Conservation (phyloP, 2,888 invertebrate species). For the Chrysolina oricalcia region DNA sequence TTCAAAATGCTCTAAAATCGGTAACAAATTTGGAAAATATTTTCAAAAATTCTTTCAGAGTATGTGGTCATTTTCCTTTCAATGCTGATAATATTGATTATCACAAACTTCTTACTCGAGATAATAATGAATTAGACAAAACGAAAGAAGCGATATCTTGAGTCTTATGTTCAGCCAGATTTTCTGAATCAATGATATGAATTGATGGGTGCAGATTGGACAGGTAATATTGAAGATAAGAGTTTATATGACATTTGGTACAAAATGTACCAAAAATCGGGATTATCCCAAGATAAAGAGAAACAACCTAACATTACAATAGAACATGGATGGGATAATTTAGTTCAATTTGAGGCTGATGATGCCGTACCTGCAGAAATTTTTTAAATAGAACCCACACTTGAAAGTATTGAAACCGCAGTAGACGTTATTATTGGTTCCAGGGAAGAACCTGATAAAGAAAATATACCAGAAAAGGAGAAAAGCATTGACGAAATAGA, state of each 20-base stretch:
- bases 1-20: too few relatives aligned
- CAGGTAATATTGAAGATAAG: slow-evolving; percentile 15
- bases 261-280: slow-evolving; percentile 28
- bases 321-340: slow-evolving; percentile 27
- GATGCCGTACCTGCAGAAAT: too few relatives aligned
- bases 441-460: slow-evolving; percentile 1
- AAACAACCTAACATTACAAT: slow-evolving; percentile 22
- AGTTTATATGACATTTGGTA: too few relatives aligned
- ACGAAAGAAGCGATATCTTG: slow-evolving; percentile 15
- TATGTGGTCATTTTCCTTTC: slow-evolving; percentile 10
- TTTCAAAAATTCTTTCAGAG: slow-evolving; percentile 30
- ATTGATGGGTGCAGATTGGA: slow-evolving; percentile 13
- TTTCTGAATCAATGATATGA: slow-evolving; percentile 12
- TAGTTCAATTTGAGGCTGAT: too few relatives aligned
- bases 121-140: slow-evolving; percentile 15
- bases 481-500: slow-evolving; percentile 7
- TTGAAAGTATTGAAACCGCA: too few relatives aligned
- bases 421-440: slow-evolving; percentile 5
- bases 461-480: slow-evolving; percentile 8
- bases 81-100: slow-evolving; percentile 31
- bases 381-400: too few relatives aligned
- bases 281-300: slow-evolving; percentile 19
- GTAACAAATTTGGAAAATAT: slow-evolving; percentile 35
- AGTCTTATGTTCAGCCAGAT: slow-evolving; percentile 5
- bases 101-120: slow-evolving; percentile 26